Evolutionary conservation across 2,113 vertebrate species (phyloP).

Genomic region (Bambusicola thoracicus): DNA sequence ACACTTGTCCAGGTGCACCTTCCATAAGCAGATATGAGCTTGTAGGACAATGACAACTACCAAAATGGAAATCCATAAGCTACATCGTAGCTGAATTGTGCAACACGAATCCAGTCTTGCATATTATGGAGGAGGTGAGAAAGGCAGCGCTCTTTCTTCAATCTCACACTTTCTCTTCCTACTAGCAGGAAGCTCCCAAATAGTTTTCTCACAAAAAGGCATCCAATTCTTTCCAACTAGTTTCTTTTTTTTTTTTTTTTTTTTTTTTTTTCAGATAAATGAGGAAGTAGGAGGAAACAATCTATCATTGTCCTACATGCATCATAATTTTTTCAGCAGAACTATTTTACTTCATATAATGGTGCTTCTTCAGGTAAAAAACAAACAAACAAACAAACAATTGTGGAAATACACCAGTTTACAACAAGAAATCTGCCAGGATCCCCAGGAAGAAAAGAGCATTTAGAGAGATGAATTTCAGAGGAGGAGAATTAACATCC

Average conservation of each 20-base stretch:
- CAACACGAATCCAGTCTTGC: conserved; percentile 45
- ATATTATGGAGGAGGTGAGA: conserved; percentile 60
- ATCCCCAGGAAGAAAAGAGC: neutral
- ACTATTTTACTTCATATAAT: neutral
- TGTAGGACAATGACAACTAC: neutral
- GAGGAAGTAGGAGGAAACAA: conserved; percentile 40
- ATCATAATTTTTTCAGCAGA: neutral
- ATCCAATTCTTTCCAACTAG: neutral
- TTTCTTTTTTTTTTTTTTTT: conserved; percentile 44
- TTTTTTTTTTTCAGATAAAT: conserved; percentile 32
- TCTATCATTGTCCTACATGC: neutral
- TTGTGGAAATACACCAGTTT: neutral
- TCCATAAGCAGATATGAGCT: neutral
- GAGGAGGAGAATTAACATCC: neutral
- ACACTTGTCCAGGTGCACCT: neutral
- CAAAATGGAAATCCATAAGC: conserved; percentile 21
- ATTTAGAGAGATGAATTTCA: neutral
- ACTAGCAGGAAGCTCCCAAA: conserved; percentile 18
- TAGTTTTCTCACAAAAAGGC: conserved; percentile 25
- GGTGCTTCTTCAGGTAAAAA: neutral
- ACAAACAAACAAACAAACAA: neutral
- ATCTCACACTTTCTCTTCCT: conserved; percentile 25
- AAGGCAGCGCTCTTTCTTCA: conserved; percentile 27
- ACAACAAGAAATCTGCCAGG: neutral
- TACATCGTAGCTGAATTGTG: neutral